These are phyloP conservation scores for Tetramorium bicarinatum DNA, from an alignment of 2,888 invertebrate species.

Conservation along the genomic window DNA sequence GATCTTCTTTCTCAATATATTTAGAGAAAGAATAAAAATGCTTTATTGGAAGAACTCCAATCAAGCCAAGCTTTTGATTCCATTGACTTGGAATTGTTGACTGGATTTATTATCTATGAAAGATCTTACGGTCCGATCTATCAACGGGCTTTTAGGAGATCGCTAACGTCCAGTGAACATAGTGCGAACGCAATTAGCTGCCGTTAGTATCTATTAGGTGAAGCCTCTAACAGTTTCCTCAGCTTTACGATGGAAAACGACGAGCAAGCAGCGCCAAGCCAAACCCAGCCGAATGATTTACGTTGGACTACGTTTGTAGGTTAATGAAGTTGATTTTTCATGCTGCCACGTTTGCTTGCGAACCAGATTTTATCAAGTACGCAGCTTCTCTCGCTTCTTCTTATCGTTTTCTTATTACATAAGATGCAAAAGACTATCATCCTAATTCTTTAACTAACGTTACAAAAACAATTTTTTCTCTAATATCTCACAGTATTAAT, in stretches of 20 bases:
- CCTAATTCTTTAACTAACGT: background rate
- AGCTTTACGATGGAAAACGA: slow-evolving; percentile 40
- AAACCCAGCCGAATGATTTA: slow-evolving; percentile 47
- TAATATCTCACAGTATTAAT: background rate
- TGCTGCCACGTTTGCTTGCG: slow-evolving; percentile 22
- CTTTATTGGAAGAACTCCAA: background rate
- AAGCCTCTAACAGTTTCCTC: slow-evolving; percentile 66
- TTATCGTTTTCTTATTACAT: slow-evolving; percentile 8
- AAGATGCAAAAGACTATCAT: background rate
- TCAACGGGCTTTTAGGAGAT: slow-evolving; percentile 53
- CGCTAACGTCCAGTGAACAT: slow-evolving; percentile 58
- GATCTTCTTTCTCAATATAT: background rate
- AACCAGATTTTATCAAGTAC: slow-evolving; percentile 52
- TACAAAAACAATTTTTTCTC: background rate
- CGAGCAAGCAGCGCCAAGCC: slow-evolving; percentile 56
- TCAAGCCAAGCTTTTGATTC: background rate
- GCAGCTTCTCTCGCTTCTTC: background rate
- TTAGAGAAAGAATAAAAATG: background rate
- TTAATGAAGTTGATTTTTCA: slow-evolving; percentile 53
- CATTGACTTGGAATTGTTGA: background rate
- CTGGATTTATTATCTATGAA: slow-evolving; percentile 18
- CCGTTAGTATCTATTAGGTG: slow-evolving; percentile 73
- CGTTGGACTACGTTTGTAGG: slow-evolving; percentile 43
- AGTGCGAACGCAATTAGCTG: slow-evolving; percentile 79
- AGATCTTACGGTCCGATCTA: background rate